Conservation (phyloP, 2,888 invertebrate species). For the Monochamus alternatus region DNA sequence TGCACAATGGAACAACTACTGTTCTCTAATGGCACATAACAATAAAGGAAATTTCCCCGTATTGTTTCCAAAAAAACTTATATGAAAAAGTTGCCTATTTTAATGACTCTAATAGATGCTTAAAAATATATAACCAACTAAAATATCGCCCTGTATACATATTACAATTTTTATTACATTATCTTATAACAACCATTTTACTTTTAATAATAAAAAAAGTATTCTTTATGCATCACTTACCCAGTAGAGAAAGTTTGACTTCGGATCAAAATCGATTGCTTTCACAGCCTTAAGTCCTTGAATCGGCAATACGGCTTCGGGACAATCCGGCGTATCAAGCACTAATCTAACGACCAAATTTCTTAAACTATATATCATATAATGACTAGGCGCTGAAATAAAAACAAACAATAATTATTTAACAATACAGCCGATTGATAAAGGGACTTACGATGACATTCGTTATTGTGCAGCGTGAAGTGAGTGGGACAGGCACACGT, state of each 20-base stretch:
- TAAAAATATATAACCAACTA: no score
- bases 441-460: constrained; percentile 77
- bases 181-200: no score
- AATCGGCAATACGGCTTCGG: constrained; percentile 86
- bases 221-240: constrained; percentile 67
- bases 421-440: neutral
- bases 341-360: constrained; percentile 87
- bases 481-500: constrained; percentile 91
- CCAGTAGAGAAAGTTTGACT: constrained; percentile 81
- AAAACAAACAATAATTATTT: neutral
- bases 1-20: no score
- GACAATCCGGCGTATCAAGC: constrained; percentile 85
- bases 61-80: no score
- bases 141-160: no score
- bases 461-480: constrained; percentile 81
- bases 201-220: neutral
- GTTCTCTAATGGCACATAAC: no score
- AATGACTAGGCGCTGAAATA: constrained; percentile 85
- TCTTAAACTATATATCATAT: constrained; percentile 89
- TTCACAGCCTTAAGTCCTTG: constrained; percentile 85
- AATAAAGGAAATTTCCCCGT: no score
- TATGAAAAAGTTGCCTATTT: no score
- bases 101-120: no score
- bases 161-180: no score
- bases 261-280: constrained; percentile 91